Conservation (phyloP, 92 coral and sea anemone genomes). For the Muricea muricata region DNA sequence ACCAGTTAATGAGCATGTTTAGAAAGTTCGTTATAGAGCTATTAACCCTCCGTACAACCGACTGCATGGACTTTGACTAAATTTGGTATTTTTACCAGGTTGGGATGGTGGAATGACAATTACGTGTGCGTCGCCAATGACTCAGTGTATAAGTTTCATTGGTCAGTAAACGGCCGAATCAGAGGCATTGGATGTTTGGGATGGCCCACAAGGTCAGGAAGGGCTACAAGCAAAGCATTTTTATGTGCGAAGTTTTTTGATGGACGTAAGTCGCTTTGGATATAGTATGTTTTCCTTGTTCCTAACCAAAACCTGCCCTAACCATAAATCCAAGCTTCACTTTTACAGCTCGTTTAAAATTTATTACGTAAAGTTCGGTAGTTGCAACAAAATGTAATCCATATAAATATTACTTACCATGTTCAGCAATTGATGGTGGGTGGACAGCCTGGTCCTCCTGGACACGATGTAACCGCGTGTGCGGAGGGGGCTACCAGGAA, state of each 20-base stretch:
- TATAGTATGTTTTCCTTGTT: background rate
- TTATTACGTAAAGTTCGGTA: no score
- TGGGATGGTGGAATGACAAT: conserved; percentile 53
- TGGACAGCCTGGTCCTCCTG: conserved; percentile 92
- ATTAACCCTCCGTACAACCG: no score
- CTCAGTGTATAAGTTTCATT: conserved; percentile 55
- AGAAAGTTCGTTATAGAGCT: no score
- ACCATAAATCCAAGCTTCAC: background rate
- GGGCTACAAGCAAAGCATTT: background rate
- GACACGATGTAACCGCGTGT: conserved; percentile 77
- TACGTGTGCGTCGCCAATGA: conserved; percentile 65
- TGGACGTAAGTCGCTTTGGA: conserved; percentile 63
- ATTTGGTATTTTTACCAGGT: background rate
- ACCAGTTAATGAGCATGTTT: no score
- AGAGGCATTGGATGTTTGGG: conserved; percentile 33
- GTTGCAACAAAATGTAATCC: no score
- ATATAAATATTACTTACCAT: background rate
- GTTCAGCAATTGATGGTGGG: conserved; percentile 71
- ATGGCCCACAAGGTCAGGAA: background rate
- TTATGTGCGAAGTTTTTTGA: conserved; percentile 65
- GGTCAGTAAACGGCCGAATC: conserved; percentile 28
- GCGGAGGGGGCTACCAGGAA: conserved; percentile 90
- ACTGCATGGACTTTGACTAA: no score
- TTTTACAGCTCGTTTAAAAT: no score
- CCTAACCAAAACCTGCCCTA: background rate